Percentiles rank a stretch among this genome's conserved stretches.
Evolutionary conservation across 2,797 vertebrate genomes (phyloP).

Genomic region (Denticeps clupeoides): DNA sequence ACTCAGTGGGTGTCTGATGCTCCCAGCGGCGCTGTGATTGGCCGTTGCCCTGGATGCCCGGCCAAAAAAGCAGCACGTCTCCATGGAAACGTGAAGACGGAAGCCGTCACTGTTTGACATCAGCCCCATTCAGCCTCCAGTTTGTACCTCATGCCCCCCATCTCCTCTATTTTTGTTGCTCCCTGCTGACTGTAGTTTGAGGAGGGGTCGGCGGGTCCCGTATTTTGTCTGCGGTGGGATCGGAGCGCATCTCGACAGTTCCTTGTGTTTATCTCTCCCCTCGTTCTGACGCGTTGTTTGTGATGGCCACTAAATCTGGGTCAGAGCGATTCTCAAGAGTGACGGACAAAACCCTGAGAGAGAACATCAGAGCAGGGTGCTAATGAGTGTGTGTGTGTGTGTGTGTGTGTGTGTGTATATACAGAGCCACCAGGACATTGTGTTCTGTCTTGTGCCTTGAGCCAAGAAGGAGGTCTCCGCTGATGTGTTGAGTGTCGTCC

Average conservation of each 20-base stretch:
- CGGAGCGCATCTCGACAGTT: too few species aligned
- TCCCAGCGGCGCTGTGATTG: slow-evolving; percentile 9
- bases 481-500: not conserved
- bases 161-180: slow-evolving; percentile 6
- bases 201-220: too few species aligned
- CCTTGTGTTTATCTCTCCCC: slow-evolving; percentile 3
- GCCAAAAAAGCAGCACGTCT: slow-evolving; percentile 24
- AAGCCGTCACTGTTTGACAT: slow-evolving; percentile 33
- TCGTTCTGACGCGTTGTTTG: slow-evolving; percentile 12
- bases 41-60: too few species aligned
- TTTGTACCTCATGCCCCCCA: too few species aligned
- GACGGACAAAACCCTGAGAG: slow-evolving; percentile 26
- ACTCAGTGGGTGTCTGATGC: slow-evolving; percentile 16
- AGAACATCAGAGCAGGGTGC: not conserved
- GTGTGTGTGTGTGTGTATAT: not conserved
- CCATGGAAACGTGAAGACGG: slow-evolving; percentile 48
- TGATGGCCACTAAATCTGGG: slow-evolving; percentile 37
- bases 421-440: not conserved
- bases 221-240: too few species aligned
- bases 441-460: not conserved
- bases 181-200: slow-evolving; percentile 8
- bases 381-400: slow-evolving; percentile 10
- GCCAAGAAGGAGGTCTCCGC: not conserved
- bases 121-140: slow-evolving; percentile 29
- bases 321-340: slow-evolving; percentile 34